phyloP scores from a whole-genome alignment of 2,113 vertebrate genomes.

The Pagrus major region DNA sequence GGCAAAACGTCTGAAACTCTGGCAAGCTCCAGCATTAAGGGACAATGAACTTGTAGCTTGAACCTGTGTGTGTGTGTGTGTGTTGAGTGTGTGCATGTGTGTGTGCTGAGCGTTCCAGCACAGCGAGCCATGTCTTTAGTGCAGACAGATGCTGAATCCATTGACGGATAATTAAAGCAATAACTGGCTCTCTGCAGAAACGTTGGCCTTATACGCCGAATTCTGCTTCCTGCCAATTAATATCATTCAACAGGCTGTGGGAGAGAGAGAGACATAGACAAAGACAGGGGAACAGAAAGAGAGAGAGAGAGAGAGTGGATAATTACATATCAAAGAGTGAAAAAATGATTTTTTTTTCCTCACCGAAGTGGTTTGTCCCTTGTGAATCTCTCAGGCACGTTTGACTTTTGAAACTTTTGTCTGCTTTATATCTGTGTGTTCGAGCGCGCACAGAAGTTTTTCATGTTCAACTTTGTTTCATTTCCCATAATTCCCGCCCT shows the following conservation, averaged over 20 bases:
- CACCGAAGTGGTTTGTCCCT: conserved; percentile 16
- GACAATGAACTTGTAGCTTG: conserved; percentile 37
- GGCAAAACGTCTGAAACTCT: conserved; percentile 19
- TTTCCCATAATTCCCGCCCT: conserved; percentile 77
- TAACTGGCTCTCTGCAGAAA: conserved; percentile 64
- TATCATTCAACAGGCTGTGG: conserved; percentile 30
- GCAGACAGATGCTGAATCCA: conserved; percentile 75
- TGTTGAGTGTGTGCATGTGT: not conserved
- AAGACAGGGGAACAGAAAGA: not conserved
- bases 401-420: conserved; percentile 38
- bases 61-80: conserved; percentile 22
- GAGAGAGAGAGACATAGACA: conserved; percentile 25
- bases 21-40: conserved; percentile 26
- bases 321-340: conserved; percentile 55
- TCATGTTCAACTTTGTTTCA: conserved; percentile 69
- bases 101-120: conserved; percentile 9
- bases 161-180: conserved; percentile 79
- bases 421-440: conserved; percentile 48
- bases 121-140: conserved; percentile 50
- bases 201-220: conserved; percentile 17
- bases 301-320: conserved; percentile 3
- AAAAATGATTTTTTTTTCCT: conserved; percentile 7
- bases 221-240: conserved; percentile 59
- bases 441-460: conserved; percentile 31
- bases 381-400: conserved; percentile 38